A percentile compares a stretch with the other conserved stretches of the same genome.
Evolutionary conservation across 2,888 invertebrate genomes (phyloP).

Genomic region (Dasypolia templi): DNA sequence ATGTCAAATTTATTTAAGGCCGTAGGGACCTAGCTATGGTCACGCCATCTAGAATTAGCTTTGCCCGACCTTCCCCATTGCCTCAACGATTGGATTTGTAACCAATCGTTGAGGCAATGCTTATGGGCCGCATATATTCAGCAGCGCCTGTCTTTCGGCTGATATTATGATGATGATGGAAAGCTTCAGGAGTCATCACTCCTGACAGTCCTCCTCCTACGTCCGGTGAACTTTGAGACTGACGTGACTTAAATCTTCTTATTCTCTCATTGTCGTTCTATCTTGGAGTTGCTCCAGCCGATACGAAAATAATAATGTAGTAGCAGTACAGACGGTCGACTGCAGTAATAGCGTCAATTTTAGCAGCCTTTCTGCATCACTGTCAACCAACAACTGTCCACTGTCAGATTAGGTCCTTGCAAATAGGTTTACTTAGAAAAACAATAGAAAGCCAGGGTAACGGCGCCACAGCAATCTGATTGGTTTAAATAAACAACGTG

Average conservation of each 20-base stretch:
- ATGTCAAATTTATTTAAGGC: too few relatives aligned
- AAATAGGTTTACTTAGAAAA: not conserved
- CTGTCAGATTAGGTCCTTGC: not conserved
- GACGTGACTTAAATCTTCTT: not conserved
- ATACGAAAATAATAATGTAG: too few relatives aligned
- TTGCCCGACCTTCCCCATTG: too few relatives aligned
- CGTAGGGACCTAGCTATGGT: too few relatives aligned
- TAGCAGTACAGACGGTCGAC: not conserved
- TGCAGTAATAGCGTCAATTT: not conserved
- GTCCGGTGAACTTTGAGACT: not conserved
- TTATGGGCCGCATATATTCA: too few relatives aligned
- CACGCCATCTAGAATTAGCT: too few relatives aligned
- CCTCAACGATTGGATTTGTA: too few relatives aligned
- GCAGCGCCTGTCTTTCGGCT: too few relatives aligned
- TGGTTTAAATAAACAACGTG: conserved; percentile 12
- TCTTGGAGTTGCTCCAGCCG: not conserved
- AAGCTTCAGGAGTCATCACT: not conserved
- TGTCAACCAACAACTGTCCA: not conserved
- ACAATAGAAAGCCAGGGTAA: conserved; percentile 35
- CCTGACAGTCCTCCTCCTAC: too few relatives aligned
- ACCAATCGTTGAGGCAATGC: too few relatives aligned
- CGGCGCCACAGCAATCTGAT: conserved; percentile 11
- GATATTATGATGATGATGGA: not conserved
- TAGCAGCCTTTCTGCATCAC: not conserved
- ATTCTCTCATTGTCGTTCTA: not conserved